Conservation (phyloP, 2,797 vertebrate genomes). For the Pelochelys cantorii region DNA sequence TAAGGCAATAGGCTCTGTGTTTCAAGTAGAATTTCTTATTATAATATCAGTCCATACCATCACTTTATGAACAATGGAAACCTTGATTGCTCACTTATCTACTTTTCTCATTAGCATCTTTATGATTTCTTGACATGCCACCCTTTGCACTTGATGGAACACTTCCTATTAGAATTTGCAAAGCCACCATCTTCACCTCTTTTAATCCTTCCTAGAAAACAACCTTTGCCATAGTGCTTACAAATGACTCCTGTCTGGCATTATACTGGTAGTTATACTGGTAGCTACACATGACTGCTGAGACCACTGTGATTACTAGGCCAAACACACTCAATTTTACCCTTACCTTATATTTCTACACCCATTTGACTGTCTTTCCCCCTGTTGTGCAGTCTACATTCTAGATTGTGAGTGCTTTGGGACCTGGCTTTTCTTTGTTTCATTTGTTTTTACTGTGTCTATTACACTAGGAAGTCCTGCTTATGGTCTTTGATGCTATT, state of each 20-base stretch:
- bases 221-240: not conserved
- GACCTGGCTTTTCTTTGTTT: not conserved
- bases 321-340: not conserved
- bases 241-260: not conserved
- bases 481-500: not conserved
- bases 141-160: not conserved
- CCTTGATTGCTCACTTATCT: not conserved
- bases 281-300: not conserved
- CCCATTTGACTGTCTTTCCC: not conserved
- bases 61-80: not conserved
- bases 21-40: not conserved
- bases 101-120: accelerated
- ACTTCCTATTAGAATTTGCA: not conserved
- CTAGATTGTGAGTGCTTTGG: not conserved
- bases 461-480: not conserved
- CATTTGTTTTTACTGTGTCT: not conserved
- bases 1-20: not conserved
- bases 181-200: not conserved
- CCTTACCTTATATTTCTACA: not conserved
- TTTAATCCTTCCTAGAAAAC: not conserved
- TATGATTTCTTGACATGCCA: not conserved
- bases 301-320: not conserved
- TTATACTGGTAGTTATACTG: not conserved
- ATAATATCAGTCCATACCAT: not conserved
- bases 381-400: not conserved